Percentiles rank a stretch among this genome's conserved stretches.
Conservation (phyloP, 1,140 invertebrate genomes). For the Rhagoletis pomonella region DNA sequence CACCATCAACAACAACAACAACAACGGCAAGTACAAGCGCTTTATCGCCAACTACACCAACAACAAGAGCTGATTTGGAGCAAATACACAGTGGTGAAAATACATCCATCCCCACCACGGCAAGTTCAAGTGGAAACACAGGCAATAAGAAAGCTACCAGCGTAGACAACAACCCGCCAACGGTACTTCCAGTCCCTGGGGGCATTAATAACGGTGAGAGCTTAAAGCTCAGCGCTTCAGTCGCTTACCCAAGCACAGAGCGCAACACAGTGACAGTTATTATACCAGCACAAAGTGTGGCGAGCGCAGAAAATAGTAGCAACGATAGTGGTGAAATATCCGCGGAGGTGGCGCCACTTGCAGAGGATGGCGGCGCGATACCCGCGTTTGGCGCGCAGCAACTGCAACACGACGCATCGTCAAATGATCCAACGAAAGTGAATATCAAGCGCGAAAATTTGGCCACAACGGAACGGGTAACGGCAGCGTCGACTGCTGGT, state of each 20-base stretch:
- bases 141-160: not conserved
- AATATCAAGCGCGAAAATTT: constrained; percentile 69
- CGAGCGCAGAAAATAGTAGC: not conserved
- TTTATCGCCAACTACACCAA: not conserved
- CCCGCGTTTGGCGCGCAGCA: constrained; percentile 54
- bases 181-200: constrained; percentile 31
- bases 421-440: constrained; percentile 67
- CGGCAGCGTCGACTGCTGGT: not conserved
- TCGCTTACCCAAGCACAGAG: constrained; percentile 61
- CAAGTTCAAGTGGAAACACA: not conserved
- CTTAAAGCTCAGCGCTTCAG: constrained; percentile 70
- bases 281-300: not conserved
- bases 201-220: constrained; percentile 63
- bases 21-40: constrained; percentile 6
- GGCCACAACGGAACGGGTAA: constrained; percentile 63
- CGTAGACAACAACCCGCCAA: constrained; percentile 52
- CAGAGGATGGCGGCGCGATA: not conserved
- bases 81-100: not conserved
- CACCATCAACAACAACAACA: constrained; percentile 38
- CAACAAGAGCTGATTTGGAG: not conserved
- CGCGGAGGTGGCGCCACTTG: not conserved
- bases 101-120: not conserved
- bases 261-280: not conserved
- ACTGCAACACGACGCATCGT: constrained; percentile 18
- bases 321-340: constrained; percentile 41